Base-by-base conservation (phyloP, 2,888 invertebrate species). In the Lithosia quadra region DNA sequence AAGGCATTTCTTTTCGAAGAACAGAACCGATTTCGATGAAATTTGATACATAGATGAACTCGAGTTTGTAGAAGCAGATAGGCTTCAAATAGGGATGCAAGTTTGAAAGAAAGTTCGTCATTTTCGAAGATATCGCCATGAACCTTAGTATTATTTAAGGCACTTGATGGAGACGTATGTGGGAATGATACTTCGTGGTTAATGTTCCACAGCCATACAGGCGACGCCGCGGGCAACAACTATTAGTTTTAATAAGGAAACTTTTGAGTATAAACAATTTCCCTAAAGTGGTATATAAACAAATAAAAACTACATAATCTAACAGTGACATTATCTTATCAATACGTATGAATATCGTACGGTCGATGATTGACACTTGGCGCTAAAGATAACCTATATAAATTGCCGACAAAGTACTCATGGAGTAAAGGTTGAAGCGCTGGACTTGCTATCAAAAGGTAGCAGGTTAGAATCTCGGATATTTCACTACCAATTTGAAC, bases 261-360 rank as follows among this genome's bases (percentile, higher is more conserved):
- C 9, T 0, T 10, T 43, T 7, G 18, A 15, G 49, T 49, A 8
- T 18, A 1, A 7, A n/a, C 10, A 56, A 24, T 15, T 11, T 22
- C 15, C 15, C 56, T 56, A 28, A 18, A 56, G 56, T 56, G 56
- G 56, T 22, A 3, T 24, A 24, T 8, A 56, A 56, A 56, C 56
- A 56, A 22, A 24, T 28, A 22, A 56, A 56, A 56, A 56, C 15
- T 56, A n/a, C 33, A 8, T 5, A 5, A 43, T 43, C 43, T 28
- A 28, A 28, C 28, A 28, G 28, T 57, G 33, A 24, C 58, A 33
- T 58, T 58, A 58, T 58, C 58, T 58, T 28, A 58, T 58, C 58
- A 28, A 58, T n/a, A n/a, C 10, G 28, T 67, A 70, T 59, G 18
- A 10, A 53, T 24, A 68, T 76, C 74, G 60, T 74, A 73, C 72